phyloP scores from a whole-genome alignment of 2,888 invertebrate species.

The Taenaris catops region DNA sequence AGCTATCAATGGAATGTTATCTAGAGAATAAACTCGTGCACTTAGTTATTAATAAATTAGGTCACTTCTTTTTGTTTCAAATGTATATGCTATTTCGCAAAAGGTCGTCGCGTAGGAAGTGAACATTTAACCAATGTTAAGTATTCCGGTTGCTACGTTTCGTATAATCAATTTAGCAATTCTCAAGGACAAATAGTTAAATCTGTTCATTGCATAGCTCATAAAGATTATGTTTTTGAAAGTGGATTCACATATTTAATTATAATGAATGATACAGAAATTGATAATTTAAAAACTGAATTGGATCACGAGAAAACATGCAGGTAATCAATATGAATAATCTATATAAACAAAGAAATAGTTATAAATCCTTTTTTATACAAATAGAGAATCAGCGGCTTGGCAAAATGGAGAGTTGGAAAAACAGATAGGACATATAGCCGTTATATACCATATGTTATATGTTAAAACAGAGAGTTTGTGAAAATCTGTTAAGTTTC shows the following conservation, averaged over 20 bases:
- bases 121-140: background rate
- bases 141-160: slow-evolving; percentile 24
- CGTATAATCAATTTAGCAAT: slow-evolving; percentile 28
- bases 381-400: slow-evolving; percentile 57
- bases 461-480: slow-evolving; percentile 56
- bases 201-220: background rate
- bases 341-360: background rate
- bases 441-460: no score
- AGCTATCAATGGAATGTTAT: no score
- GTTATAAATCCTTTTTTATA: background rate
- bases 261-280: slow-evolving; percentile 64
- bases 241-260: no score
- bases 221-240: background rate
- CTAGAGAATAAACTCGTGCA: no score
- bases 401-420: slow-evolving; percentile 72
- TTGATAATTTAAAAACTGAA: slow-evolving; percentile 64
- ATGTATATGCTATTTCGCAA: no score
- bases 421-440: slow-evolving; percentile 61
- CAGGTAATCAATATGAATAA: slow-evolving; percentile 38
- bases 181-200: slow-evolving; percentile 8
- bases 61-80: no score
- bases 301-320: slow-evolving; percentile 68
- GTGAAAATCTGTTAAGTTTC: no score
- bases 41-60: no score
- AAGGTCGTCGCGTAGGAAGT: slow-evolving; percentile 3